Evolutionary conservation across 2,888 invertebrate species (phyloP).

Genomic region (Leptopilina drosophilae): DNA sequence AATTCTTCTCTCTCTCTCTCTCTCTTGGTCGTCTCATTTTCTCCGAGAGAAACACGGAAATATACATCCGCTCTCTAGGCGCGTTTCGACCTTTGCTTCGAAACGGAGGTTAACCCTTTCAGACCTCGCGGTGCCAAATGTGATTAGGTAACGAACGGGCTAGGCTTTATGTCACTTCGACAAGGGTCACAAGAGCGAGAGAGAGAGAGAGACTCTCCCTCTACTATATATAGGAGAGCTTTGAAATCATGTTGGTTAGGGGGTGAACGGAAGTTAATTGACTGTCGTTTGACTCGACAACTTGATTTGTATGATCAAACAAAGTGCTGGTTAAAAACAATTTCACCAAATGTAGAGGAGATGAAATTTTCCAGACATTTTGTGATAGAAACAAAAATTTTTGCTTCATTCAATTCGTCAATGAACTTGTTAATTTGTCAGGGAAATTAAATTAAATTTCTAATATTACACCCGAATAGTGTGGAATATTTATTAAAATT

Average conservation of each 20-base stretch:
- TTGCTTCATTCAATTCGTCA: neutral
- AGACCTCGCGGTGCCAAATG: constrained; percentile 36
- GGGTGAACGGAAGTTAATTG: constrained; percentile 37
- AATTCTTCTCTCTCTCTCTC: neutral
- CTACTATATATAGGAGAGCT: constrained; percentile 25
- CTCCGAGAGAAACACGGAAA: constrained; percentile 28
- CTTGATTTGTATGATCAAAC: constrained; percentile 38
- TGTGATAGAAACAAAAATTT: neutral
- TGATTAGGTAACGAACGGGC: constrained; percentile 42
- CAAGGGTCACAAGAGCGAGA: constrained; percentile 16
- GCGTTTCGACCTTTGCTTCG: constrained; percentile 37
- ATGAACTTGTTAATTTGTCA: neutral
- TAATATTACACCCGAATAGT: no score
- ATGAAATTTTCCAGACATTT: neutral
- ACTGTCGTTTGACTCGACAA: constrained; percentile 37
- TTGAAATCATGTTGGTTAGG: constrained; percentile 35
- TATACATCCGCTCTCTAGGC: constrained; percentile 36
- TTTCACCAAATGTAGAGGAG: neutral
- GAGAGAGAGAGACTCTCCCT: neutral
- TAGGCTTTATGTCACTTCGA: constrained; percentile 33
- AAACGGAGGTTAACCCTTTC: constrained; percentile 38
- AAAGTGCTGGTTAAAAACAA: constrained; percentile 30
- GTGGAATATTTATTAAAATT: no score
- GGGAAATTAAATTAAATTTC: neutral
- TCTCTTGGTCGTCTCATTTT: neutral